These are phyloP conservation scores for Piliocolobus tephrosceles DNA, from an alignment of 2,113 vertebrate species.

Conservation along the genomic window DNA sequence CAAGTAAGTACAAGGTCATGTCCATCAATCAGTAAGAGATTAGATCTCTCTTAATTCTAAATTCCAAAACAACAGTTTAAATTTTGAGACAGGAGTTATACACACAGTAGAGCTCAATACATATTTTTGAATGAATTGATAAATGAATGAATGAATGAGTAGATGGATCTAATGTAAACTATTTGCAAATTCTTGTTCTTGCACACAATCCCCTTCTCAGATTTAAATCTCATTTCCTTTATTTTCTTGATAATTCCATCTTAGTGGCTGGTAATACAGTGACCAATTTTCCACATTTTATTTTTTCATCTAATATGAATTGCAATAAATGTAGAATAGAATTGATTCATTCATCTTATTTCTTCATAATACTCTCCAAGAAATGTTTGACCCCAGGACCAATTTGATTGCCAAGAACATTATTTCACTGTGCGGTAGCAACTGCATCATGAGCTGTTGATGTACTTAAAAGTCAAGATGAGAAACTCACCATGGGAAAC, in stretches of 20 bases:
- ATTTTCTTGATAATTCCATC: not conserved
- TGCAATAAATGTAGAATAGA: not conserved
- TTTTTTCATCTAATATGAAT: not conserved
- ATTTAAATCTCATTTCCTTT: not conserved
- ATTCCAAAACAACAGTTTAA: not conserved
- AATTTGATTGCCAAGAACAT: not conserved
- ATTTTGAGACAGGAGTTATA: not conserved
- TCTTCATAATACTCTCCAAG: not conserved
- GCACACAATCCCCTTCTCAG: not conserved
- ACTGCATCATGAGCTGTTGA: not conserved
- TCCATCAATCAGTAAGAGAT: not conserved
- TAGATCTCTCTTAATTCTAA: not conserved
- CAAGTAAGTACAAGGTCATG: not conserved
- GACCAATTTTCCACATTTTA: not conserved
- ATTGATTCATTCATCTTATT: not conserved
- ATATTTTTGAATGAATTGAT: not conserved
- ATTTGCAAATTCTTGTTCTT: not conserved
- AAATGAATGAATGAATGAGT: not conserved
- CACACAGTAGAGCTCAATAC: not conserved
- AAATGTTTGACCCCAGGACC: not conserved
- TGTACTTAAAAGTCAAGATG: not conserved
- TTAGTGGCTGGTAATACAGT: not conserved
- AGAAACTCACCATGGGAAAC: constrained; percentile 10
- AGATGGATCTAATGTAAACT: not conserved
- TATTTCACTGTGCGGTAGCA: not conserved